phyloP scores from a whole-genome alignment of 64 coral and sea anemone genomes.

The Orbicella faveolata region DNA sequence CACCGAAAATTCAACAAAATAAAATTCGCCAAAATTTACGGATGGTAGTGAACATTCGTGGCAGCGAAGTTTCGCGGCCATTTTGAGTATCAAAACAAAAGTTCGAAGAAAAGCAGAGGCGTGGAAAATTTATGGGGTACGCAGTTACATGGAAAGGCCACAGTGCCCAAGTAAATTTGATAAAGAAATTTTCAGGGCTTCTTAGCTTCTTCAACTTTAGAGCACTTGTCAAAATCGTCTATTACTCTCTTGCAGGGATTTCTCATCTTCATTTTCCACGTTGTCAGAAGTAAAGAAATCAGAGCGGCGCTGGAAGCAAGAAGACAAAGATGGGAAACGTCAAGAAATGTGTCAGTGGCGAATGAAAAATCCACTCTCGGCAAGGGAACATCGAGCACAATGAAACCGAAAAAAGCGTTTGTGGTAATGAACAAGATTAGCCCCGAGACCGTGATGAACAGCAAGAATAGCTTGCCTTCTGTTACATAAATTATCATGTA shows the following conservation, averaged over 20 bases:
- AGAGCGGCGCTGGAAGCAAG: background rate
- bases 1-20: too few species aligned
- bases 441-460: background rate
- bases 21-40: background rate
- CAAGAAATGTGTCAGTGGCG: background rate
- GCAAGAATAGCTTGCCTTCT: background rate
- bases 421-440: background rate
- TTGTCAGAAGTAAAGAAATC: conserved; percentile 49
- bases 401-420: background rate
- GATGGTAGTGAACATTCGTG: background rate
- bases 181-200: too few species aligned
- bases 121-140: too few species aligned
- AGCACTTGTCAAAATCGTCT: too few species aligned
- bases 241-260: conserved; percentile 20
- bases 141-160: too few species aligned
- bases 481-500: background rate
- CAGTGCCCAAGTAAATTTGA: too few species aligned
- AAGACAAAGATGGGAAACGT: conserved; percentile 24
- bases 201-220: too few species aligned
- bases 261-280: conserved; percentile 55
- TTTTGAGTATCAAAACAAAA: too few species aligned
- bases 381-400: too few species aligned
- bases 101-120: too few species aligned
- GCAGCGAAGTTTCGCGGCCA: background rate
- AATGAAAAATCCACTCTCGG: background rate